Percentiles rank a stretch among this genome's conserved stretches.
These are phyloP conservation scores for Tinea semifulvella DNA, from an alignment of 2,888 invertebrate species.

Conservation along the genomic window DNA sequence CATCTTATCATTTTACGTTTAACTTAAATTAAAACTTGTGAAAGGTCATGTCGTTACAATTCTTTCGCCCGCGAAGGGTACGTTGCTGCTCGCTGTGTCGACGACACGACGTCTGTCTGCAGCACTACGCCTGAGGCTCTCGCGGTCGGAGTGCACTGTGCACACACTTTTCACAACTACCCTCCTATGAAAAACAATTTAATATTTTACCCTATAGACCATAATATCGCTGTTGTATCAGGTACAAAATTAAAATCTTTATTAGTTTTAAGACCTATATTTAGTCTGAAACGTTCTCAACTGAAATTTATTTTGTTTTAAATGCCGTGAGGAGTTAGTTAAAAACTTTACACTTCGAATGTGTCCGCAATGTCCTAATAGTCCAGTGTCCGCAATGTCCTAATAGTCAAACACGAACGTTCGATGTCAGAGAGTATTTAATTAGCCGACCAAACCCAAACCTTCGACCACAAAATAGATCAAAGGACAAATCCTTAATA, in stretches of 20 bases:
- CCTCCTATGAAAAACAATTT: slow-evolving; percentile 10
- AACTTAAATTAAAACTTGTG: too few species aligned
- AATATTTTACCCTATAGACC: neutral
- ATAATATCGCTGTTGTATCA: neutral
- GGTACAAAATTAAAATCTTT: neutral
- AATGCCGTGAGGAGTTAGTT: too few species aligned
- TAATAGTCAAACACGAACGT: neutral
- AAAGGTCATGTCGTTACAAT: neutral
- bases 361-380: too few species aligned
- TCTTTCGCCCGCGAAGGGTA: slow-evolving; percentile 6
- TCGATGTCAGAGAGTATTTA: slow-evolving; percentile 29
- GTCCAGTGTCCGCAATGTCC: too few species aligned
- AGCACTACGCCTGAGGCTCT: neutral
- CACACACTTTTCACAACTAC: slow-evolving; percentile 10
- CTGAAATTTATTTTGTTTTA: too few species aligned
- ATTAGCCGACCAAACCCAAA: slow-evolving; percentile 51
- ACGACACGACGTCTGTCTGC: slow-evolving; percentile 13
- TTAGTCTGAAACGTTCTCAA: too few species aligned
- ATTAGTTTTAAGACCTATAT: too few species aligned
- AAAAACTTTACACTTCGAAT: too few species aligned
- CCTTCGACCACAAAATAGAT: slow-evolving; percentile 47
- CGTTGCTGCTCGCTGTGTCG: slow-evolving; percentile 2
- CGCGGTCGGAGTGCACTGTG: slow-evolving; percentile 9
- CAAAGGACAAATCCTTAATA: slow-evolving; percentile 57
- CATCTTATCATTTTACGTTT: too few species aligned